Evolutionary conservation across 2,888 invertebrate species (phyloP).

Genomic region (Abscondita cerata): DNA sequence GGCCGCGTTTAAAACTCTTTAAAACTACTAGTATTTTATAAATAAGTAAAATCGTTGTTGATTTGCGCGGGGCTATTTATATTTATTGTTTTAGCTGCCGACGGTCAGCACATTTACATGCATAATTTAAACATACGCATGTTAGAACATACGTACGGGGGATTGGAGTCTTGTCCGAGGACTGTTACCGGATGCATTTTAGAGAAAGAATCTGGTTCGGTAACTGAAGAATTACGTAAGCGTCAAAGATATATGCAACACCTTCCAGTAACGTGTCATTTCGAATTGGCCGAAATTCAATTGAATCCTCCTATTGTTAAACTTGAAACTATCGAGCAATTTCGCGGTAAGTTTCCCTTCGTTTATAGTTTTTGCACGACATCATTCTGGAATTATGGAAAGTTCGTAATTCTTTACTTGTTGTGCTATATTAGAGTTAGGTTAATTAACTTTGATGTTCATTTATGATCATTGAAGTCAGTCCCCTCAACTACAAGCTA

Average conservation of each 20-base stretch:
- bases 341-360: conserved; percentile 65
- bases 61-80: conserved; percentile 25
- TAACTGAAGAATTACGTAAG: conserved; percentile 81
- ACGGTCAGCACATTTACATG: conserved; percentile 92
- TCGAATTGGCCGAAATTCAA: conserved; percentile 88
- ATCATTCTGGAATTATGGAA: background rate
- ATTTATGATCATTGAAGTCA: conserved; percentile 48
- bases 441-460: conserved; percentile 53
- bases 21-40: background rate
- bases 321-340: conserved; percentile 69
- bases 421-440: conserved; percentile 47
- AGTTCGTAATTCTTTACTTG: conserved; percentile 4
- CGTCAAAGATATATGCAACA: conserved; percentile 82
- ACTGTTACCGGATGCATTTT: conserved; percentile 78
- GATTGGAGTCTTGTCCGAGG: conserved; percentile 78
- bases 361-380: background rate
- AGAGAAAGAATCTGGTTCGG: conserved; percentile 86
- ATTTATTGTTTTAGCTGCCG: conserved; percentile 71
- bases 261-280: conserved; percentile 88
- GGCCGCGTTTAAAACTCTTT: background rate
- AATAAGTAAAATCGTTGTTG: no score
- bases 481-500: conserved; percentile 53
- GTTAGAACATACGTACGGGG: conserved; percentile 85
- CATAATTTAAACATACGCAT: conserved; percentile 91
- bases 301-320: conserved; percentile 77